These are phyloP conservation scores for Athene noctua DNA, from an alignment of 2,113 vertebrate species.

Conservation along the genomic window DNA sequence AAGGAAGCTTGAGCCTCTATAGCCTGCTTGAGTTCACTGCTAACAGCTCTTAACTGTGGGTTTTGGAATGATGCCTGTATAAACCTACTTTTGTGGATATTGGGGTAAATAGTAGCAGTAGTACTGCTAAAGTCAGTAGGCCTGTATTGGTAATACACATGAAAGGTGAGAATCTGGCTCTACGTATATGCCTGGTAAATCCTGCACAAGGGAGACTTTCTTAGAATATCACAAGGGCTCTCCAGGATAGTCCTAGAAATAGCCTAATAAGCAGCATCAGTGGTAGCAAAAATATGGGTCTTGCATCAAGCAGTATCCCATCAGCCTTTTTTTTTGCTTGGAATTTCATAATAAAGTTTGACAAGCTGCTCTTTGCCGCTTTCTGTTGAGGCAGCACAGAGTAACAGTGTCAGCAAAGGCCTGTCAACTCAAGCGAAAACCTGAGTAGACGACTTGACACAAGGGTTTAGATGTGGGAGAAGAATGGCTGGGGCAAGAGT, in stretches of 20 bases:
- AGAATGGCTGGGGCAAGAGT: neutral
- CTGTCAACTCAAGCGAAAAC: neutral
- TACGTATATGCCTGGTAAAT: neutral
- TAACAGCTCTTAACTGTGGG: neutral
- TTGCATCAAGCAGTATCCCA: neutral
- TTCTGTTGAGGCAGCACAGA: neutral
- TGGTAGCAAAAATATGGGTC: neutral
- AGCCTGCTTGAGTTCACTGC: neutral
- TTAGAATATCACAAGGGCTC: neutral
- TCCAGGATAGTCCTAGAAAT: neutral
- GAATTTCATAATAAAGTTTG: constrained; percentile 23
- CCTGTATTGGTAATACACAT: neutral
- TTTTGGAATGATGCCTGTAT: neutral
- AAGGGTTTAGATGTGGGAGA: neutral
- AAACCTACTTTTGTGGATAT: neutral
- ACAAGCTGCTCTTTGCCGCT: neutral
- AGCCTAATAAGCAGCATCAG: neutral
- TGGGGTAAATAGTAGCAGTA: neutral
- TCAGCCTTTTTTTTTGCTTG: neutral
- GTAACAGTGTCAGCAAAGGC: neutral
- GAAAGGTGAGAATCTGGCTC: neutral
- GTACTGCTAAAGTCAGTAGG: neutral
- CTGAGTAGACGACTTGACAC: neutral
- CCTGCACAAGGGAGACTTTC: neutral
- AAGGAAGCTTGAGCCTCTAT: neutral